Evolutionary conservation across 2,113 vertebrate species (phyloP).

Genomic region (Microcebus murinus): DNA sequence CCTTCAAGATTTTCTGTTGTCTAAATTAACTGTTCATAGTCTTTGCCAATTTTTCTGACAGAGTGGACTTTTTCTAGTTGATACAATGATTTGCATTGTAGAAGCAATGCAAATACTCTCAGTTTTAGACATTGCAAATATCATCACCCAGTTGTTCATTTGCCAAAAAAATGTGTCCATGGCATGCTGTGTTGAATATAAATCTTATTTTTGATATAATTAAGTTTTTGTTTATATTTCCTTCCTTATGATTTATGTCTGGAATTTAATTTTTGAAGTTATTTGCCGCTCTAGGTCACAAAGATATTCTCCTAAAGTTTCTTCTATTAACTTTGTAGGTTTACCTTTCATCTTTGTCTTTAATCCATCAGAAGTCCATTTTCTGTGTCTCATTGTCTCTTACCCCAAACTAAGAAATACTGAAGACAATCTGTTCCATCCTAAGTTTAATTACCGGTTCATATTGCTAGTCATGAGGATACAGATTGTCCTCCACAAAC

Average conservation of each 20-base stretch:
- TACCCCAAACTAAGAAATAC: background rate
- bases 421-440: background rate
- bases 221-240: background rate
- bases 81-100: background rate
- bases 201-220: background rate
- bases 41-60: background rate
- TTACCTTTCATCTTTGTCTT: background rate
- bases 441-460: background rate
- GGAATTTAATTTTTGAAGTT: background rate
- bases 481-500: background rate
- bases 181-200: background rate
- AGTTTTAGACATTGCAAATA: background rate
- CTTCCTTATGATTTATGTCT: background rate
- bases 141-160: background rate
- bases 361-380: background rate
- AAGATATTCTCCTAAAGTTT: background rate
- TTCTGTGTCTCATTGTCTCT: background rate
- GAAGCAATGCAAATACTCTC: background rate
- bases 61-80: background rate
- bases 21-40: background rate
- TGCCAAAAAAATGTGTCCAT: background rate
- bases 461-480: background rate
- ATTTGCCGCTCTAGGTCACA: background rate
- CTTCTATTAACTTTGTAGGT: background rate
- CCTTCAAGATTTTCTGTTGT: background rate